These are phyloP conservation scores for Anastrepha ludens DNA, from an alignment of 1,140 invertebrate genomes.

Conservation along the genomic window DNA sequence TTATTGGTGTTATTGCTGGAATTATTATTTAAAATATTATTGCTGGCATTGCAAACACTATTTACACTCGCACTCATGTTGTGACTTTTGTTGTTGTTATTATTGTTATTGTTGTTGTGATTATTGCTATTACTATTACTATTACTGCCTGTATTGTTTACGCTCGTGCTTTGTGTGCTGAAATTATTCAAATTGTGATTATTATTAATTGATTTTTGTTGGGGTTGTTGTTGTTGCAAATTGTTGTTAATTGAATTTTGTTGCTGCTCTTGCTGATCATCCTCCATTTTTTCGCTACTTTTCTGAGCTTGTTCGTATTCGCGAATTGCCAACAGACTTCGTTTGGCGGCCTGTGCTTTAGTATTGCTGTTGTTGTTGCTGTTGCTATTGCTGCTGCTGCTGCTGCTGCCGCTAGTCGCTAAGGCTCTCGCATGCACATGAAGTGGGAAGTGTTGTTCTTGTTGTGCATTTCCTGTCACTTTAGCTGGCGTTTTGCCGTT, in stretches of 20 bases:
- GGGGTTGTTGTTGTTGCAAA: conserved; percentile 4
- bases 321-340: not conserved
- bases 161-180: not conserved
- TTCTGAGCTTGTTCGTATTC: conserved; percentile 8
- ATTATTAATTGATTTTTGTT: conserved; percentile 12
- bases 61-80: conserved; percentile 29
- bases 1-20: conserved; percentile 1
- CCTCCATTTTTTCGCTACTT: conserved; percentile 10
- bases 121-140: conserved; percentile 41
- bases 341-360: not conserved
- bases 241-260: not conserved
- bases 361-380: conserved; percentile 14
- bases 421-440: too few species aligned
- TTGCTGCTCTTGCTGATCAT: conserved; percentile 27
- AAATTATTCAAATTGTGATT: conserved; percentile 41
- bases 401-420: too few species aligned
- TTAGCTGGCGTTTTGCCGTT: not conserved
- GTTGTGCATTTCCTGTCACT: not conserved
- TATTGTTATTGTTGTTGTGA: conserved; percentile 36
- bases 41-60: conserved; percentile 19
- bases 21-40: conserved; percentile 51
- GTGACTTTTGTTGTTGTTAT: conserved; percentile 15
- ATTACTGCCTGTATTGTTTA: not conserved
- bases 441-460: not conserved
- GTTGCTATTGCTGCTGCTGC: not conserved